These are phyloP conservation scores for Catharus fuscescens DNA, from an alignment of 2,113 vertebrate genomes.

Conservation along the genomic window DNA sequence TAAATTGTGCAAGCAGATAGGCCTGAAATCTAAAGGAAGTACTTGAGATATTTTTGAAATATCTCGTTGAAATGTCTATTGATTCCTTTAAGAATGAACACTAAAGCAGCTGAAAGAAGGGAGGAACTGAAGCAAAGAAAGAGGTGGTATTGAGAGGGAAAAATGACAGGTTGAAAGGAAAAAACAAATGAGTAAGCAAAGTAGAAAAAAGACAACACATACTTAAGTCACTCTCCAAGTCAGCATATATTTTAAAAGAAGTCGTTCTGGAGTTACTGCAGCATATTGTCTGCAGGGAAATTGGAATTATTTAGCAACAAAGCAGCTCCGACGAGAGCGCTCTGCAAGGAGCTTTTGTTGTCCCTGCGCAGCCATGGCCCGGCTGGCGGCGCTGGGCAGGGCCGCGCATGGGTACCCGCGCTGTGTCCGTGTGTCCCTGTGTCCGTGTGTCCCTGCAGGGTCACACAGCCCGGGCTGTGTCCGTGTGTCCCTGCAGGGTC, in stretches of 20 bases:
- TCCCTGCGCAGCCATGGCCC: background rate
- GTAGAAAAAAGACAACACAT: background rate
- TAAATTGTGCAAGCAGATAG: background rate
- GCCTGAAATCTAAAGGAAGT: background rate
- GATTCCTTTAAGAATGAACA: background rate
- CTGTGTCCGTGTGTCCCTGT: too few species aligned
- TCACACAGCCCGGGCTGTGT: too few species aligned
- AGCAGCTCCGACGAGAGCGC: background rate
- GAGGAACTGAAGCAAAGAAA: background rate
- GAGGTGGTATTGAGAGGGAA: accelerated
- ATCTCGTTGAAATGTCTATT: background rate
- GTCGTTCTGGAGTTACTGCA: background rate
- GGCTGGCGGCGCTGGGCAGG: background rate
- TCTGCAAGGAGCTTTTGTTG: background rate
- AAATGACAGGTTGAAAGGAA: background rate
- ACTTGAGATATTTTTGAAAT: background rate
- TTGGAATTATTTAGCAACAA: background rate
- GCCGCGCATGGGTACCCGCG: background rate
- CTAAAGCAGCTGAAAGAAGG: background rate
- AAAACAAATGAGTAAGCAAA: background rate
- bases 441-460: too few species aligned
- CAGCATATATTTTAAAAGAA: background rate
- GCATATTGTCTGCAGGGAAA: background rate
- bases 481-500: background rate
- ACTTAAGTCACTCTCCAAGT: background rate